A percentile compares a stretch with the other conserved stretches of the same genome.
These are phyloP conservation scores for Dasyprocta punctata DNA, from an alignment of 2,113 vertebrate species.

Conservation along the genomic window DNA sequence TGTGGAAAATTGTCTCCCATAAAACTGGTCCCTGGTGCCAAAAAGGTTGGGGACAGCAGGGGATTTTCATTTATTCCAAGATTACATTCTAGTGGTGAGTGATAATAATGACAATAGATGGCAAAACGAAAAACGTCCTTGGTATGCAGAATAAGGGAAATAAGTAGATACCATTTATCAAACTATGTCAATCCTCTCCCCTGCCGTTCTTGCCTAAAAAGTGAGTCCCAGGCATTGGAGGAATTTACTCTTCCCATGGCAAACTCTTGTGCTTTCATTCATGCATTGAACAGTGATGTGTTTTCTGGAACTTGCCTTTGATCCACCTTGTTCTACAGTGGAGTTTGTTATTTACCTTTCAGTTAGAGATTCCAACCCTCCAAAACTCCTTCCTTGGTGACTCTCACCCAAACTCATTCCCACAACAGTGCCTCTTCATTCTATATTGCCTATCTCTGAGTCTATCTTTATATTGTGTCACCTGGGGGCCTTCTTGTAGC, in stretches of 20 bases:
- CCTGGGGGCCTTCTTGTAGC: neutral
- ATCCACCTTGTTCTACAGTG: neutral
- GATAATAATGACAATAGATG: neutral
- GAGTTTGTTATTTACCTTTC: neutral
- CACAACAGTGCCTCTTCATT: neutral
- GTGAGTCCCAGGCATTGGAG: neutral
- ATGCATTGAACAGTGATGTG: neutral
- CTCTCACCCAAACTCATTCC: neutral
- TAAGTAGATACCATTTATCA: neutral
- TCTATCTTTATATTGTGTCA: neutral
- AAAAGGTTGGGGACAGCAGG: neutral
- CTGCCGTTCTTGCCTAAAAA: accelerated
- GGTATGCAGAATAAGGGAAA: neutral
- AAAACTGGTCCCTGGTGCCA: neutral
- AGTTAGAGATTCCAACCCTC: neutral
- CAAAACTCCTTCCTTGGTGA: neutral
- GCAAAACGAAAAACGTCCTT: neutral
- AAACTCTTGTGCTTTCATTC: neutral
- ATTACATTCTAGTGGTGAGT: neutral
- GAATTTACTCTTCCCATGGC: neutral
- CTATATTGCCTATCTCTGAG: neutral
- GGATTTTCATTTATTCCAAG: neutral
- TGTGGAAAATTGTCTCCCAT: neutral
- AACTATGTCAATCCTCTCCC: neutral
- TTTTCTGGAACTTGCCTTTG: neutral